Percentiles rank a stretch among this genome's conserved stretches.
Evolutionary conservation across 2,113 vertebrate genomes (phyloP).

Genomic region (Morone chrysops): DNA sequence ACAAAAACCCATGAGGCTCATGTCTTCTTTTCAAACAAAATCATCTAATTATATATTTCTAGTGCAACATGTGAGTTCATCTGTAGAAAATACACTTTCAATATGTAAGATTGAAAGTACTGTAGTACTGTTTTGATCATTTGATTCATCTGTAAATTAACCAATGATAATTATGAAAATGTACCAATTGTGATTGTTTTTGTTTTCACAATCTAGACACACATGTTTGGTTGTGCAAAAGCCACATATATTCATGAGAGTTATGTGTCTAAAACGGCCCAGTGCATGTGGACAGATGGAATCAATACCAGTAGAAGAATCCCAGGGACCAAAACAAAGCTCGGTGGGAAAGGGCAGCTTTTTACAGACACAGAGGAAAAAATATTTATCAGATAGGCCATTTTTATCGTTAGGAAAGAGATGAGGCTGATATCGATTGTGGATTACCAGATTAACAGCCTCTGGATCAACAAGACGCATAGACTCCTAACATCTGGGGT

Average conservation of each 20-base stretch:
- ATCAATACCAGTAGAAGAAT: slow-evolving; percentile 58
- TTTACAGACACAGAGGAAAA: slow-evolving; percentile 60
- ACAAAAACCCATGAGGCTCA: slow-evolving; percentile 30
- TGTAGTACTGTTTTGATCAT: background rate
- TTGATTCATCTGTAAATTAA: background rate
- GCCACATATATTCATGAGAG: slow-evolving; percentile 17
- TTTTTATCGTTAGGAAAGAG: slow-evolving; percentile 66
- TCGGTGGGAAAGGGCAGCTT: slow-evolving; percentile 28
- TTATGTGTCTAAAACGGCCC: background rate
- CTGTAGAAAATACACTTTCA: background rate
- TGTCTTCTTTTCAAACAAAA: slow-evolving; percentile 37
- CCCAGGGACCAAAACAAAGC: slow-evolving; percentile 53
- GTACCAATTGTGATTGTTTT: too few relatives aligned
- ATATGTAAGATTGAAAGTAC: background rate
- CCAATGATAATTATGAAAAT: background rate
- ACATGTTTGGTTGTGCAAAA: slow-evolving; percentile 7
- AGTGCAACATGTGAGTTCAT: slow-evolving; percentile 22
- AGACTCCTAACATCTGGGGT: slow-evolving; percentile 37
- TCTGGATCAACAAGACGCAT: slow-evolving; percentile 49
- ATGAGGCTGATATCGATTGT: slow-evolving; percentile 67
- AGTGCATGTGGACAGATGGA: slow-evolving; percentile 22
- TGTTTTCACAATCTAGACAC: slow-evolving; percentile 1
- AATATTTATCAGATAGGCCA: slow-evolving; percentile 65
- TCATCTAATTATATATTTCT: slow-evolving; percentile 49
- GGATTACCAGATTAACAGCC: slow-evolving; percentile 78